Conservation (phyloP, 2,113 vertebrate genomes). For the Sylvia atricapilla region DNA sequence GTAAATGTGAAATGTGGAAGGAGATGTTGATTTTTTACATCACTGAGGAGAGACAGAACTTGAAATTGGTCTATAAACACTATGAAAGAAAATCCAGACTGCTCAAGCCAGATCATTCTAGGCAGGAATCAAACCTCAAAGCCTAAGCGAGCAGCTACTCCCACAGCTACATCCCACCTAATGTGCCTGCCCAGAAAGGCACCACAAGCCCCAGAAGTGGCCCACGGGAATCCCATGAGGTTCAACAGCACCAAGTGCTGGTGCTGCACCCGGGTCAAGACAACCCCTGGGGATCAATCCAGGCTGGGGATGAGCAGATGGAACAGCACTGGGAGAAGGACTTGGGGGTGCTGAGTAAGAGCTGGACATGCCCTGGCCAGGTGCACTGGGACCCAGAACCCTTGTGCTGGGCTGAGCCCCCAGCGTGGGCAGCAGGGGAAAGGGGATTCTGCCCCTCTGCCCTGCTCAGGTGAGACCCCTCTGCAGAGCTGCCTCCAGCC, state of each 20-base stretch:
- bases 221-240: neutral
- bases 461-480: fast-evolving
- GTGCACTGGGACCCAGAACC: fast-evolving
- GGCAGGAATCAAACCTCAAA: neutral
- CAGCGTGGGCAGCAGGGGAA: neutral
- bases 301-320: neutral
- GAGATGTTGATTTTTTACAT: neutral
- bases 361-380: fast-evolving
- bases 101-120: neutral
- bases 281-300: fast-evolving
- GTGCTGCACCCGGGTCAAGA: neutral
- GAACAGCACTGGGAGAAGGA: neutral
- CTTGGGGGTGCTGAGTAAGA: neutral
- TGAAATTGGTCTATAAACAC: neutral
- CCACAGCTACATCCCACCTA: neutral
- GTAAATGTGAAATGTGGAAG: neutral
- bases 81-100: neutral
- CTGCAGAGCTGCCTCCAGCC: neutral
- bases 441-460: neutral
- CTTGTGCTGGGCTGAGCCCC: neutral
- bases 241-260: neutral
- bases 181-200: neutral
- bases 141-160: neutral
- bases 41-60: neutral
- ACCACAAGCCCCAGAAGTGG: neutral